Base-by-base conservation (phyloP, 2,113 vertebrate genomes). In the Shinisaurus crocodilurus region DNA sequence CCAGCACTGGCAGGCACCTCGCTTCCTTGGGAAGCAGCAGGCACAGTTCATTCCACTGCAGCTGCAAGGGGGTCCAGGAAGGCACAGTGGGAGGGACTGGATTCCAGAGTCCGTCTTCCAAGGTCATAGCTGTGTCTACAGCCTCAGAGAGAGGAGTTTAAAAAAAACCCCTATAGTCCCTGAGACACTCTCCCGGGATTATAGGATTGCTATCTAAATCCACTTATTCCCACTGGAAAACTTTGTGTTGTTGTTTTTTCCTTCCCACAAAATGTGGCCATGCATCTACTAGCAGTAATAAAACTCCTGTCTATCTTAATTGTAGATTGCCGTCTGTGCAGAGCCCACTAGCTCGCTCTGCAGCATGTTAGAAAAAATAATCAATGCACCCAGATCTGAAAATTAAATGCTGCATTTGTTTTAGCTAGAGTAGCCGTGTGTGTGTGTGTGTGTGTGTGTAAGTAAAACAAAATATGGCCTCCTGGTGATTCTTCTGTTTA, bases 231-330 rank as follows among this genome's bases (percentile, higher is more conserved):
- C 60, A 1, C 88, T 94, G 89, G 93, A 95, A 92, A 95, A 88
- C 86, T 94, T 82, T 80, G 72, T 95, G 91, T 90, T 95, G 94
- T 94, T 95, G 89, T 95, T 95, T 95, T 15, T 3, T 43, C 65
- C 37, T 40, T n/a, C 92, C 85, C 89, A 82, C 83, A 95, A 86
- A 92, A 94, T 82, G 94, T 89, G 92, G 57, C 90, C 87, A 77
- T 89, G 54, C 63, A 9, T 93, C 93, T 96, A 94, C 94, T 79
- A 96, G 90, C 67, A 90, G 91, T 96, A 96, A 97, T 97, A 96
- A 97, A 97, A 96, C 88, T 92, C 92, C 94, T 96, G 94, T 96
- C 94, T 93, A 88, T 95, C 95, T 95, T 95, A 89, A 94, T 96
- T 96, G 94, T 82, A 92, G 77, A 92, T 88, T 93, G 85, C 90